These are phyloP conservation scores for Diaperis boleti DNA, from an alignment of 2,888 invertebrate species.

Conservation along the genomic window DNA sequence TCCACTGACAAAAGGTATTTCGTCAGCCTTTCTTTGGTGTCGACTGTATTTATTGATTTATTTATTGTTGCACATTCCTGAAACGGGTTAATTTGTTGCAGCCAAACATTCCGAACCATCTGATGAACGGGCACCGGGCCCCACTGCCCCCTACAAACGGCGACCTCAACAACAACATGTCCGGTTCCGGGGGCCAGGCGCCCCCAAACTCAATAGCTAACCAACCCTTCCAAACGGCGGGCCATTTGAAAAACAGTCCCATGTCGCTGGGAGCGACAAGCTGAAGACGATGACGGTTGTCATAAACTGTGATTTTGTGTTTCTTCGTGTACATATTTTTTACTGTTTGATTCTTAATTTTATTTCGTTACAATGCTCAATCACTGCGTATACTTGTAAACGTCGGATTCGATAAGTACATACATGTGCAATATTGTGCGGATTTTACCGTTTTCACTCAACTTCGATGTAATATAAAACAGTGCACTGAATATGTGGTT, in stretches of 20 bases:
- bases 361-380: slow-evolving; percentile 40
- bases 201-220: slow-evolving; percentile 62
- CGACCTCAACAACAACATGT: slow-evolving; percentile 80
- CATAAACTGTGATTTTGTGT: slow-evolving; percentile 52
- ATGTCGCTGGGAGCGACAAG: slow-evolving; percentile 74
- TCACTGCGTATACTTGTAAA: slow-evolving; percentile 35
- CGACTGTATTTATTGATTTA: slow-evolving; percentile 41
- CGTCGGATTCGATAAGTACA: slow-evolving; percentile 31
- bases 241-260: slow-evolving; percentile 63
- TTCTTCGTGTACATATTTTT: slow-evolving; percentile 36
- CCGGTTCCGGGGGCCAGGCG: slow-evolving; percentile 66
- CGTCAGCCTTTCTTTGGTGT: no score
- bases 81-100: slow-evolving; percentile 49
- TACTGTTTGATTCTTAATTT: slow-evolving; percentile 12
- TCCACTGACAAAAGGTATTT: no score
- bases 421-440: slow-evolving; percentile 41
- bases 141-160: slow-evolving; percentile 67
- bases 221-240: slow-evolving; percentile 70
- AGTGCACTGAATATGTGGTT: slow-evolving; percentile 33
- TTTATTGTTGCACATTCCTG: no score
- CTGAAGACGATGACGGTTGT: slow-evolving; percentile 69
- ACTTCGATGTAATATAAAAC: slow-evolving; percentile 35
- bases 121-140: slow-evolving; percentile 69
- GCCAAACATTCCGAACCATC: slow-evolving; percentile 62
- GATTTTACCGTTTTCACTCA: slow-evolving; percentile 32